These are phyloP conservation scores for Penaeus monodon DNA, from an alignment of 2,888 invertebrate genomes.

Conservation along the genomic window DNA sequence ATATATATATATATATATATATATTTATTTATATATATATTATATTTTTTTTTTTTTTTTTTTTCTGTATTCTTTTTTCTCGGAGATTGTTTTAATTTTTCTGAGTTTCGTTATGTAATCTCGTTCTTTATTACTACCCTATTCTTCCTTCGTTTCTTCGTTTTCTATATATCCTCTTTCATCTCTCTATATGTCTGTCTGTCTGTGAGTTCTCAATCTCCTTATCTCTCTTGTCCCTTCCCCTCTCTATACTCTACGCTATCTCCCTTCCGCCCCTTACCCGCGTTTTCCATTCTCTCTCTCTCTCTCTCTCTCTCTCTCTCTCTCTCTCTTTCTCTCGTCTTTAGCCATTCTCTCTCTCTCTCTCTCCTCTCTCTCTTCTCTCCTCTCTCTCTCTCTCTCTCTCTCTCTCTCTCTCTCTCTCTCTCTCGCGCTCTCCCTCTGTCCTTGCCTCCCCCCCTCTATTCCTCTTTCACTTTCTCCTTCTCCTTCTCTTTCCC, in stretches of 20 bases:
- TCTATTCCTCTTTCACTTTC: background rate
- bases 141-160: too few species aligned
- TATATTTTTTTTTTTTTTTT: too few species aligned
- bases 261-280: constrained; percentile 11
- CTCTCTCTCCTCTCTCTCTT: too few species aligned
- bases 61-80: too few species aligned
- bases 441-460: background rate
- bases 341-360: background rate
- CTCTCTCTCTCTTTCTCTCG: background rate
- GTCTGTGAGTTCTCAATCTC: background rate
- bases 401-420: background rate
- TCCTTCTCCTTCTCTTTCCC: too few species aligned
- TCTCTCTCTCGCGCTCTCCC: too few species aligned
- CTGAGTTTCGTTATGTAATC: too few species aligned
- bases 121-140: too few species aligned
- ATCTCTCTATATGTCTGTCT: background rate
- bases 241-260: background rate
- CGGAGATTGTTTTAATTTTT: too few species aligned
- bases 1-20: too few species aligned
- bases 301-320: too few species aligned
- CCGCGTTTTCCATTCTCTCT: background rate
- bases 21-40: too few species aligned
- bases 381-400: background rate
- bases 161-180: background rate
- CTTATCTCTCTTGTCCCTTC: background rate